These are phyloP conservation scores for Lithophane leautieri DNA, from an alignment of 2,888 invertebrate genomes.

Conservation along the genomic window DNA sequence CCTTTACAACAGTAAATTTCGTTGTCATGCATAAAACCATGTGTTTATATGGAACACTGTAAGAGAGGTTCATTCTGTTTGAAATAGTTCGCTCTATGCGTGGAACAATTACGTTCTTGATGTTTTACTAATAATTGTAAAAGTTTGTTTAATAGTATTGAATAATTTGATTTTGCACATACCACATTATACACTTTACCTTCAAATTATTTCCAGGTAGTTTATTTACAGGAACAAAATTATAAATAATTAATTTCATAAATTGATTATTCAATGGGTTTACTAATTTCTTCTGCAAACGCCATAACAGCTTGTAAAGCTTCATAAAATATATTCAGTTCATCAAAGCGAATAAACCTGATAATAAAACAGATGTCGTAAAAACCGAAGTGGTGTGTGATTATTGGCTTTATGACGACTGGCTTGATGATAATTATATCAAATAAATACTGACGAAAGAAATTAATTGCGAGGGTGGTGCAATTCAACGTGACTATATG, in stretches of 20 bases:
- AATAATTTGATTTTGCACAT: neutral
- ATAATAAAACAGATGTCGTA: constrained; percentile 78
- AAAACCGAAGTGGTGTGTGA: constrained; percentile 73
- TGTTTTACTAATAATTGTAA: constrained; percentile 55
- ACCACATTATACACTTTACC: too few species aligned
- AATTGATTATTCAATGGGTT: constrained; percentile 40
- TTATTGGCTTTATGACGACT: constrained; percentile 71
- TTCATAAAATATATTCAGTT: constrained; percentile 64
- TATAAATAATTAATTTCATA: constrained; percentile 39
- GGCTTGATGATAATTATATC: constrained; percentile 73
- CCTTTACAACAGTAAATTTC: constrained; percentile 85
- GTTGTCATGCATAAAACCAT: constrained; percentile 87
- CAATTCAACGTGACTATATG: constrained; percentile 9
- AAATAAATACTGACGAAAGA: constrained; percentile 72
- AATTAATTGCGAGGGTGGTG: constrained; percentile 49
- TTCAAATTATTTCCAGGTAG: neutral
- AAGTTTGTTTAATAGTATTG: constrained; percentile 5
- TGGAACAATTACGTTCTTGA: constrained; percentile 71
- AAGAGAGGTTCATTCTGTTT: constrained; percentile 66
- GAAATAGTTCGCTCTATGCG: constrained; percentile 62
- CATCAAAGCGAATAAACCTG: constrained; percentile 68
- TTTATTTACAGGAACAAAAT: constrained; percentile 50
- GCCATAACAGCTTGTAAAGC: constrained; percentile 25
- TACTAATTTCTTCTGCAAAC: constrained; percentile 50
- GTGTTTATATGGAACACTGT: constrained; percentile 79